Conservation (phyloP, 1,140 invertebrate species). For the Ephestia elutella region DNA sequence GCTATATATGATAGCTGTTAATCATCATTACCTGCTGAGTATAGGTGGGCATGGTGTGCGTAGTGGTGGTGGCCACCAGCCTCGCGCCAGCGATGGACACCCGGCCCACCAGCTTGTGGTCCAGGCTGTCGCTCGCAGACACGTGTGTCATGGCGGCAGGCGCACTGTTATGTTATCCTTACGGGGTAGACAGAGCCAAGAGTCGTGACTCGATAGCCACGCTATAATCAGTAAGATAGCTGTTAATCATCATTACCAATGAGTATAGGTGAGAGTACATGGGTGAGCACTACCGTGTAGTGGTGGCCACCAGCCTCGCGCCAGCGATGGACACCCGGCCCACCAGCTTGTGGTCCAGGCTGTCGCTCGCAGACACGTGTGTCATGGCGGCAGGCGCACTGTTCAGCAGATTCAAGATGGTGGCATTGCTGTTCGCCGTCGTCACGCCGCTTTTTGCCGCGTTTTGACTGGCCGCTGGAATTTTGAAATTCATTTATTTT, state of each 20-base stretch:
- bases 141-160: slow-evolving; percentile 78
- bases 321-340: slow-evolving; percentile 52
- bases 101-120: slow-evolving; percentile 51
- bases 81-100: slow-evolving; percentile 55
- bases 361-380: slow-evolving; percentile 63
- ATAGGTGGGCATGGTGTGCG: slow-evolving; percentile 50
- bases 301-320: slow-evolving; percentile 45
- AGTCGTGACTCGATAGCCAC: too few relatives aligned
- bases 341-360: slow-evolving; percentile 50
- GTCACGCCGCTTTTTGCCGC: slow-evolving; percentile 75
- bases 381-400: slow-evolving; percentile 81
- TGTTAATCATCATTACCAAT: too few relatives aligned
- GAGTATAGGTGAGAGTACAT: slow-evolving; percentile 55
- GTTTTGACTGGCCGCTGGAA: slow-evolving; percentile 63
- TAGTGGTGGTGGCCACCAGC: slow-evolving; percentile 44
- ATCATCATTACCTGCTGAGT: slow-evolving; percentile 59
- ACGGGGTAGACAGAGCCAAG: too few relatives aligned
- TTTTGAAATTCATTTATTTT: slow-evolving; percentile 22
- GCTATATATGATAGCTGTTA: too few relatives aligned
- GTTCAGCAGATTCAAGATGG: slow-evolving; percentile 83
- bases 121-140: slow-evolving; percentile 50
- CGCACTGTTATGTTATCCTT: too few relatives aligned
- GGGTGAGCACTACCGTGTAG: slow-evolving; percentile 44
- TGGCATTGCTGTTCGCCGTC: slow-evolving; percentile 76
- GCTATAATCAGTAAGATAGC: too few relatives aligned